phyloP scores from a whole-genome alignment of 2,113 vertebrate species.

The Sciurus niger region DNA sequence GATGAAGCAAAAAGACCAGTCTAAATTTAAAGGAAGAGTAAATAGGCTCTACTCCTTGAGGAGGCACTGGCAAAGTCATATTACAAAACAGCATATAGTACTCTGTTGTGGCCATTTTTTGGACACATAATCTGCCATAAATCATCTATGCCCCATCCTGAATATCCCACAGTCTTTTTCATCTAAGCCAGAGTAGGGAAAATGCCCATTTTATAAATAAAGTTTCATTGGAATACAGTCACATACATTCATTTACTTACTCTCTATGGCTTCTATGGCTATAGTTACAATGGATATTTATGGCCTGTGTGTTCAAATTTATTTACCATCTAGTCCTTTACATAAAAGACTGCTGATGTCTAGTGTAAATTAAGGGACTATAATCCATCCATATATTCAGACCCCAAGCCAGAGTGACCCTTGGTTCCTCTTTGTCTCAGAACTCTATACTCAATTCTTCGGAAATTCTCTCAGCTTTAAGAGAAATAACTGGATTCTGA shows the following conservation, averaged over 20 bases:
- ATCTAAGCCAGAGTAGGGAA: neutral
- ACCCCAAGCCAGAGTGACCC: neutral
- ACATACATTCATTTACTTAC: conserved; percentile 25
- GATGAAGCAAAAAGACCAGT: neutral
- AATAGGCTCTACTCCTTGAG: neutral
- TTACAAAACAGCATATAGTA: neutral
- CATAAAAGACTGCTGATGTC: neutral
- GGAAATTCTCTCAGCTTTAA: conserved; percentile 21
- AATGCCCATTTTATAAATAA: neutral
- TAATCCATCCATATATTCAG: conserved; percentile 46
- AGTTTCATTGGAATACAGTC: conserved; percentile 41
- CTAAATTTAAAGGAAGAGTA: neutral
- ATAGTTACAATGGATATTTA: conserved; percentile 37
- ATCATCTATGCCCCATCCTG: neutral
- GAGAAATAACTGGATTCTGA: conserved; percentile 56
- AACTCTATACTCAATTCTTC: neutral
- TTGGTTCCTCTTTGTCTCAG: conserved; percentile 2
- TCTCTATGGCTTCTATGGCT: neutral
- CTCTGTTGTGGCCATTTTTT: neutral
- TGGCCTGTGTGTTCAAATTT: conserved; percentile 24
- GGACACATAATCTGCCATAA: neutral
- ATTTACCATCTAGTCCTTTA: conserved; percentile 46
- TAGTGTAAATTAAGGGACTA: conserved; percentile 29
- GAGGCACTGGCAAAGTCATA: neutral
- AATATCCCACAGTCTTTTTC: conserved; percentile 13